These are phyloP conservation scores for Olivierus martensii DNA, from an alignment of 1,140 invertebrate species.

Conservation along the genomic window DNA sequence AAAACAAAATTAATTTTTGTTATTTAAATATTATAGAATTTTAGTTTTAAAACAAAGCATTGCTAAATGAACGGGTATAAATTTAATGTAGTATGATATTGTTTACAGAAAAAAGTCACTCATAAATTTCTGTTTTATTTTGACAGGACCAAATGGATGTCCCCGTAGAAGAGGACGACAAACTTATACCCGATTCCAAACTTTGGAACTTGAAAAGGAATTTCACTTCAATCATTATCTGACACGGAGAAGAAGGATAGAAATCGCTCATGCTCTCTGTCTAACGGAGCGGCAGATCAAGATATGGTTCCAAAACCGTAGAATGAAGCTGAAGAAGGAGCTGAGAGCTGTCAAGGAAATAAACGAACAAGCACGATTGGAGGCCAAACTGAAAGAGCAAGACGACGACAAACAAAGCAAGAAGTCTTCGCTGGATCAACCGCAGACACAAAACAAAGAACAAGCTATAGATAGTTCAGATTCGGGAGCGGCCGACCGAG, in stretches of 20 bases:
- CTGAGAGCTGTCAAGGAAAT: constrained; percentile 83
- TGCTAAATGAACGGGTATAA: too few relatives aligned
- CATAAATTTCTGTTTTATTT: too few relatives aligned
- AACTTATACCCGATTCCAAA: constrained; percentile 92
- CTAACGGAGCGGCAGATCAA: constrained; percentile 93
- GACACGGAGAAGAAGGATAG: constrained; percentile 85
- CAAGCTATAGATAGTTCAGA: too few relatives aligned
- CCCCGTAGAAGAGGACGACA: constrained; percentile 82
- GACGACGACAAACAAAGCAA: constrained; percentile 32
- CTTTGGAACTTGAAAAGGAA: constrained; percentile 89
- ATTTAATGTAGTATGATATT: too few relatives aligned
- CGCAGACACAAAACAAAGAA: too few relatives aligned
- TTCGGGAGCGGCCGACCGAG: too few relatives aligned
- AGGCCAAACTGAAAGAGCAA: constrained; percentile 80
- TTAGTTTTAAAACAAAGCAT: too few relatives aligned
- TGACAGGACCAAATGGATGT: constrained; percentile 87
- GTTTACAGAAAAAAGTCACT: too few relatives aligned
- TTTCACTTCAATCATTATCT: constrained; percentile 98
- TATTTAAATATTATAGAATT: too few relatives aligned
- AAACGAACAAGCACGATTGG: constrained; percentile 80
- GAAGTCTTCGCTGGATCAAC: neutral
- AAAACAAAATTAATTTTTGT: too few relatives aligned
- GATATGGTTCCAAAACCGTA: constrained; percentile 93
- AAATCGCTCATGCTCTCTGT: constrained; percentile 90
- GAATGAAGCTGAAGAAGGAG: constrained; percentile 98